phyloP scores from a whole-genome alignment of 2,888 invertebrate genomes.

The Cecidostiba fungosa region DNA sequence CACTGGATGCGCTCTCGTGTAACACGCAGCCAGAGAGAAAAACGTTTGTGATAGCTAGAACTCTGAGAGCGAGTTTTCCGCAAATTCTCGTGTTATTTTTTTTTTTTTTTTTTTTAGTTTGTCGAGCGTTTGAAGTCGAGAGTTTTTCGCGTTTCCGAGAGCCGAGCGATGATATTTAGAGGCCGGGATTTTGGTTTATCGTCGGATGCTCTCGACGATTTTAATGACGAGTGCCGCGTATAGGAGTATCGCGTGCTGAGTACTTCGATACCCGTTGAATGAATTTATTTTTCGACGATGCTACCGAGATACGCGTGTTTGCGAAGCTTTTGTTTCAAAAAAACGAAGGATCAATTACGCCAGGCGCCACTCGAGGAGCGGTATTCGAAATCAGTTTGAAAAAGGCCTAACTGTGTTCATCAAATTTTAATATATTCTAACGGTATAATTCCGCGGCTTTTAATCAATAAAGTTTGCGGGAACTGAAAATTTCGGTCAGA shows the following conservation, averaged over 20 bases:
- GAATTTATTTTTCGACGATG: neutral
- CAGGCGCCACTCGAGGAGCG: neutral
- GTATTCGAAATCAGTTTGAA: neutral
- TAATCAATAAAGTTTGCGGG: slow-evolving; percentile 53
- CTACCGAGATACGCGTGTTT: no score
- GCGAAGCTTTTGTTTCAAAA: neutral
- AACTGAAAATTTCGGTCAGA: slow-evolving; percentile 34
- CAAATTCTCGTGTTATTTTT: neutral
- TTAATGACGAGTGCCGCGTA: neutral
- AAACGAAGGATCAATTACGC: neutral
- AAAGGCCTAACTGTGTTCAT: neutral
- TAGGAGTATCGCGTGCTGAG: neutral
- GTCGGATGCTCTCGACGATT: neutral
- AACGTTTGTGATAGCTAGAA: neutral
- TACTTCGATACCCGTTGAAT: neutral
- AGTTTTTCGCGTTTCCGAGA: neutral
- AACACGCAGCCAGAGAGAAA: neutral
- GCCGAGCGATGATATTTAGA: neutral
- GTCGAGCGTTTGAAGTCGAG: neutral
- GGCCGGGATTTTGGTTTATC: neutral
- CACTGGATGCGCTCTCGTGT: neutral
- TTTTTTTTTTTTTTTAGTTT: neutral
- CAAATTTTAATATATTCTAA: slow-evolving; percentile 27
- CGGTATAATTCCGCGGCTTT: slow-evolving; percentile 45
- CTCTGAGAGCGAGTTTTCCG: neutral